Conservation (phyloP, 2,113 vertebrate genomes). For the Pseudopodoces humilis region DNA sequence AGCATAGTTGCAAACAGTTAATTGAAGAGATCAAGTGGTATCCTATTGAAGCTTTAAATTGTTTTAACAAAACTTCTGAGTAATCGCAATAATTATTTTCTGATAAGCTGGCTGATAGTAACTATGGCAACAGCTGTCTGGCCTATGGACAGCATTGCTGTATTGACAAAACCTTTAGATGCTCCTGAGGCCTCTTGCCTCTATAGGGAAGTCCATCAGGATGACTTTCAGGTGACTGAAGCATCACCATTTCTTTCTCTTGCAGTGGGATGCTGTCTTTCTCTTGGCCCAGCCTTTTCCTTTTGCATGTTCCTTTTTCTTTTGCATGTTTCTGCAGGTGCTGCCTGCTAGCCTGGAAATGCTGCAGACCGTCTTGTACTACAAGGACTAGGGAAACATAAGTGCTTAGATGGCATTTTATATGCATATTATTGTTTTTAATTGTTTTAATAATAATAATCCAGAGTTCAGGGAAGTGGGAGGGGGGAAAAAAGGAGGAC, state of each 20-base stretch:
- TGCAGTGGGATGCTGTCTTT: constrained; percentile 16
- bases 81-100: constrained; percentile 77
- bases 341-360: constrained; percentile 48
- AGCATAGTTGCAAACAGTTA: constrained; percentile 57
- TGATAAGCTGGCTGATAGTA: constrained; percentile 80
- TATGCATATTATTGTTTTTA: neutral
- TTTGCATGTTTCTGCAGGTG: constrained; percentile 48
- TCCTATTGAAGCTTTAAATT: constrained; percentile 43
- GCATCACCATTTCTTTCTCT: constrained; percentile 1
- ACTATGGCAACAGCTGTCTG: constrained; percentile 80
- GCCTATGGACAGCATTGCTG: constrained; percentile 75
- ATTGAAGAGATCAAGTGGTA: constrained; percentile 50
- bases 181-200: constrained; percentile 67
- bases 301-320: constrained; percentile 26
- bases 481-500: neutral
- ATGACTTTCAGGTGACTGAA: constrained; percentile 63
- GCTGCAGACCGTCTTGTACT: constrained; percentile 33
- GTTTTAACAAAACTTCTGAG: constrained; percentile 74
- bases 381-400: neutral
- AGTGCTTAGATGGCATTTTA: constrained; percentile 22
- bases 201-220: constrained; percentile 48
- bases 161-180: constrained; percentile 74
- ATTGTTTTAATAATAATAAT: neutral
- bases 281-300: constrained; percentile 31
- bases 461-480: neutral